Percentiles rank a stretch among this genome's conserved stretches.
Conservation (phyloP, 2,797 vertebrate genomes). For the Tapera naevia region DNA sequence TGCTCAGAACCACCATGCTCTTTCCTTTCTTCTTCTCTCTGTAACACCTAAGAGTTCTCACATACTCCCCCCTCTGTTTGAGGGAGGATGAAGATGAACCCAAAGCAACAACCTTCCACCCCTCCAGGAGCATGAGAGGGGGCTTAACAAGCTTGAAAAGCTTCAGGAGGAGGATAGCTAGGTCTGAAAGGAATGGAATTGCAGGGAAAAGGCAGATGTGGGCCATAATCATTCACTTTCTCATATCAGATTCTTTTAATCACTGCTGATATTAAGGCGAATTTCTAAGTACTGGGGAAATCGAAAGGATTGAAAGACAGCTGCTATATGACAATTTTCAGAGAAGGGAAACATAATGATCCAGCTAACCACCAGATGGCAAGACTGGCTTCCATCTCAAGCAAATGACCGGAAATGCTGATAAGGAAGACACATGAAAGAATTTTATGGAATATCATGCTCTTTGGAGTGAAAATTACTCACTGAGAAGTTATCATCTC, state of each 20-base stretch:
- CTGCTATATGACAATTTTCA: not conserved
- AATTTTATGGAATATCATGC: not conserved
- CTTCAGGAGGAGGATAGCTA: not conserved
- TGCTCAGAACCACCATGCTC: not conserved
- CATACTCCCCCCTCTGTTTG: fast-evolving
- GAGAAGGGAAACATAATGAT: not conserved
- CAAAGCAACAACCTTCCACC: not conserved
- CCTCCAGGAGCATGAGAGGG: not conserved
- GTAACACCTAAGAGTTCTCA: not conserved
- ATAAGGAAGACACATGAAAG: not conserved
- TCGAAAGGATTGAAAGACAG: not conserved
- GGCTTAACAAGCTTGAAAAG: not conserved
- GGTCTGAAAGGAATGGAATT: not conserved
- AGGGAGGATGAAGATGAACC: not conserved
- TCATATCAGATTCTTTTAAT: not conserved
- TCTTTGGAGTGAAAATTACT: not conserved
- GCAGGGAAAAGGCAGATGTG: not conserved
- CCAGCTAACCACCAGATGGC: not conserved
- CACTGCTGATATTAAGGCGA: not conserved
- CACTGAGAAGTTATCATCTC: not conserved
- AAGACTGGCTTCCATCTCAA: not conserved
- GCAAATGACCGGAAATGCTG: not conserved
- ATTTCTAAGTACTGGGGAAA: not conserved
- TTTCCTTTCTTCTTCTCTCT: not conserved
- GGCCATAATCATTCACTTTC: not conserved